Evolutionary conservation across 2,888 invertebrate genomes (phyloP), one percentile per base, ranked within the genome.

Genomic region (Leptinotarsa tumamoca): DNA sequence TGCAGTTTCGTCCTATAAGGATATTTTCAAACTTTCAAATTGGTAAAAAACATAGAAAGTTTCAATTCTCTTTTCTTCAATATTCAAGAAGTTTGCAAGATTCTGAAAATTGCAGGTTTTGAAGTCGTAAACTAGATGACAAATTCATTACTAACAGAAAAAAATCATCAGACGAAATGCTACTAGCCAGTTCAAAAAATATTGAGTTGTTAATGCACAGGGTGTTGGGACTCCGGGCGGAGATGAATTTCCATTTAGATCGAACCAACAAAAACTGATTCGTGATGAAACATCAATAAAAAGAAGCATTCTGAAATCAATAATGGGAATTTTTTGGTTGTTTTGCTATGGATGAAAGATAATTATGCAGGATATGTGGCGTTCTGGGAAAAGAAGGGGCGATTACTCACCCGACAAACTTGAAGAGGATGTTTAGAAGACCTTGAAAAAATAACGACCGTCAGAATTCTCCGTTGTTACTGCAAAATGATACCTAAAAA

Each of bases 61-160:
- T 21, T 21, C 21, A 2, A 21, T 21, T 21, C 21, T 21, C 21
- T 21, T 21, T 21, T 21, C 21, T 21, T 21, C 21, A 56, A n/a
- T 18, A 56, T 56, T n/a, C 23, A 21, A 17, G 66, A 66, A 66
- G 33, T 66, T 17, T 66, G 56, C 18, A 56, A n/a, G 10, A 56
- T 56, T 18, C 21, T 21, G 56, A 56, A 56, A 56, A 10, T 56
- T 5, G 33, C 33, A 66, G 23, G 27, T 27, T 63, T 63, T 13
- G 63, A 63, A 4, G 33, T 63, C n/a, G 63, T 63, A 2, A 63
- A 63, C n/a, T 66, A 33, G 33, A 66, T 66, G 33, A 66, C 43
- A n/a, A 66, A 66, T 14, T 27, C 66, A 23, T 13, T 51, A 51
- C 5, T 4, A n/a, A n/a, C 43, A 23, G n/a, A 66, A 13, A 15